Evolutionary conservation across 2,888 invertebrate species (phyloP).

Genomic region (Oscheius onirici): DNA sequence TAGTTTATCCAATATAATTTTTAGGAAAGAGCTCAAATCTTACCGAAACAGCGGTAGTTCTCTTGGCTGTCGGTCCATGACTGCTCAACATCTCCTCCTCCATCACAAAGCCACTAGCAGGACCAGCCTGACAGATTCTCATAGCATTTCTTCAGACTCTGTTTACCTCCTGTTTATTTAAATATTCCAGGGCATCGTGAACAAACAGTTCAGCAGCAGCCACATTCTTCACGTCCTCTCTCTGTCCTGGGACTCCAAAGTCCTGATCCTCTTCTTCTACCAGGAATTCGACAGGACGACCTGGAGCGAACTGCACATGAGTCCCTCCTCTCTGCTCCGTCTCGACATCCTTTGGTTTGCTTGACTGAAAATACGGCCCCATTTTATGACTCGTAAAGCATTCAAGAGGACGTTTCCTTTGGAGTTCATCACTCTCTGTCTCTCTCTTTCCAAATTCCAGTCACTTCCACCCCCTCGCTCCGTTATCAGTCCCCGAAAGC

Average conservation of each 20-base stretch:
- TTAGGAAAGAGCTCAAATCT: too few species aligned
- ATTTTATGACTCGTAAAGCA: neutral
- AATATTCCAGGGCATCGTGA: conserved; percentile 63
- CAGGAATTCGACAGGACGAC: conserved; percentile 13
- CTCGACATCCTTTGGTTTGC: neutral
- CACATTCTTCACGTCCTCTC: conserved; percentile 52
- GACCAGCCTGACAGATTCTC: conserved; percentile 12
- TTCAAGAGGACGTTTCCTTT: neutral
- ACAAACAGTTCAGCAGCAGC: conserved; percentile 63
- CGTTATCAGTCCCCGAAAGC: neutral
- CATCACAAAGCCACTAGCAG: conserved; percentile 59
- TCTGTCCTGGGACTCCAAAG: neutral
- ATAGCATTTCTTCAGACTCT: neutral
- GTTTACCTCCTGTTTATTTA: conserved; percentile 41
- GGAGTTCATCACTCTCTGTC: neutral
- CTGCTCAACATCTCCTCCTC: conserved; percentile 69
- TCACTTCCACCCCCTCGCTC: neutral
- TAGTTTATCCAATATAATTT: too few species aligned
- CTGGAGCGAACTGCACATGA: conserved; percentile 17
- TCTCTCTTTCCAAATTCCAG: neutral
- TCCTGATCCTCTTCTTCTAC: neutral
- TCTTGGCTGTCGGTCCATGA: conserved; percentile 42
- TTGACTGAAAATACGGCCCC: neutral
- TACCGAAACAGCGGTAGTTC: conserved; percentile 4
- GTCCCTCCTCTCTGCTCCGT: neutral